phyloP scores from a whole-genome alignment of 2,797 vertebrate genomes.

The Gymnothorax javanicus region DNA sequence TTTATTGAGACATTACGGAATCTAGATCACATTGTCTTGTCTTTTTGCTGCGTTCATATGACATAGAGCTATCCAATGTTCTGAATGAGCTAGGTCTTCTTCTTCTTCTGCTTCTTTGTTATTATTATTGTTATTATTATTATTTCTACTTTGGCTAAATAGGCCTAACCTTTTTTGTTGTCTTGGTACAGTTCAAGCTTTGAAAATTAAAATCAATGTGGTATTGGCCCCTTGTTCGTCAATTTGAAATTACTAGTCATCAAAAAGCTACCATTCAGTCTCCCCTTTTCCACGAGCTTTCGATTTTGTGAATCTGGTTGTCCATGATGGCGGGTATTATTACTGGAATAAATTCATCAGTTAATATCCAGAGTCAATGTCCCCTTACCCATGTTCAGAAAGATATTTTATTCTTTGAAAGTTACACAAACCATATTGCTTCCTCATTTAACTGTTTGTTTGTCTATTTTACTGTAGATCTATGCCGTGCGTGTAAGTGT shows the following conservation, averaged over 20 bases:
- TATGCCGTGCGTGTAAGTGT: background rate
- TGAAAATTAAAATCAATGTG: background rate
- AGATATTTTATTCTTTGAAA: background rate
- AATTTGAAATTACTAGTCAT: background rate
- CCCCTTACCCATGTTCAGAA: background rate
- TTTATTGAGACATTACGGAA: background rate
- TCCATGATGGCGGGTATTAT: too few relatives aligned
- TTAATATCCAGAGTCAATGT: conserved; percentile 9
- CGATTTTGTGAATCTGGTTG: background rate
- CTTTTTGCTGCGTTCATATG: background rate
- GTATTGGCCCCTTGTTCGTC: background rate
- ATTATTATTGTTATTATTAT: too few relatives aligned
- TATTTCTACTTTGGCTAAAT: background rate
- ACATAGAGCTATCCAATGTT: background rate
- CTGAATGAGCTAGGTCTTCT: background rate
- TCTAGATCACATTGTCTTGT: background rate
- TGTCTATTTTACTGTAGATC: background rate
- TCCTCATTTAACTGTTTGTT: background rate
- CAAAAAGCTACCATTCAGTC: background rate
- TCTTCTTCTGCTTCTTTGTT: background rate
- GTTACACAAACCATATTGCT: background rate
- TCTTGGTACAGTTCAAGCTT: background rate
- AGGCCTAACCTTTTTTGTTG: background rate
- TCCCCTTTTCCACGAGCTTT: background rate
- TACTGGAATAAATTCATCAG: too few relatives aligned